A percentile compares a stretch with the other conserved stretches of the same genome.
phyloP scores from a whole-genome alignment of 1,140 invertebrate genomes.

The Drosophila kanapiae region DNA sequence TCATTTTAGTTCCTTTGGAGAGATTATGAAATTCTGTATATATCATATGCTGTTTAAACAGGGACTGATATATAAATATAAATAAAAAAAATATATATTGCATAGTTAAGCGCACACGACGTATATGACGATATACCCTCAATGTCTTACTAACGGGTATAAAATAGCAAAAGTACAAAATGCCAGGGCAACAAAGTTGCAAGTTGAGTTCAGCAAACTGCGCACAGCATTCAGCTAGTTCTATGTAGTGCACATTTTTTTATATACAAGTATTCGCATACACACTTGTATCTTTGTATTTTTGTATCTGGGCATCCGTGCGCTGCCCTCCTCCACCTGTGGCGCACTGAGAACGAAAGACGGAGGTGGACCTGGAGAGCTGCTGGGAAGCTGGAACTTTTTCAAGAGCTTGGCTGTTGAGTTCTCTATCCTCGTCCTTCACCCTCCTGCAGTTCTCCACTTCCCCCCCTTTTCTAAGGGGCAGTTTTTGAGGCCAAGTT shows the following conservation, averaged over 20 bases:
- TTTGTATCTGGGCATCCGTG: constrained; percentile 29
- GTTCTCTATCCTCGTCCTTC: constrained; percentile 21
- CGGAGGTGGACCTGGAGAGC: background rate
- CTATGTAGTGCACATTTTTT: constrained; percentile 34
- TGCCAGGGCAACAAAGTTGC: constrained; percentile 63
- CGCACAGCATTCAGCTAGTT: constrained; percentile 44
- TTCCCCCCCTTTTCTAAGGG: background rate
- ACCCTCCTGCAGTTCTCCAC: constrained; percentile 31
- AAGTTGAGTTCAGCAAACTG: constrained; percentile 53
- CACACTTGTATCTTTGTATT: constrained; percentile 40
- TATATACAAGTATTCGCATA: constrained; percentile 21
- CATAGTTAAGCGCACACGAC: background rate
- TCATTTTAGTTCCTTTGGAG: background rate
- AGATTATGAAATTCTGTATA: no score
- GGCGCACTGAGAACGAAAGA: constrained; percentile 30
- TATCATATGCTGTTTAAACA: background rate
- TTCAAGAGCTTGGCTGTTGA: constrained; percentile 47
- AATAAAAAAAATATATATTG: background rate
- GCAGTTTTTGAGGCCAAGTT: constrained; percentile 50
- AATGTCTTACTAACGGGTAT: background rate
- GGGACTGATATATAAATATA: background rate
- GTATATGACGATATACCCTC: constrained; percentile 9
- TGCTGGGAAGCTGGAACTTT: constrained; percentile 43
- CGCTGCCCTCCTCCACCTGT: constrained; percentile 46
- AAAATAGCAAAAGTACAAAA: constrained; percentile 42